Conservation (phyloP, 2,888 invertebrate species). For the Apomyelois bistriatella region DNA sequence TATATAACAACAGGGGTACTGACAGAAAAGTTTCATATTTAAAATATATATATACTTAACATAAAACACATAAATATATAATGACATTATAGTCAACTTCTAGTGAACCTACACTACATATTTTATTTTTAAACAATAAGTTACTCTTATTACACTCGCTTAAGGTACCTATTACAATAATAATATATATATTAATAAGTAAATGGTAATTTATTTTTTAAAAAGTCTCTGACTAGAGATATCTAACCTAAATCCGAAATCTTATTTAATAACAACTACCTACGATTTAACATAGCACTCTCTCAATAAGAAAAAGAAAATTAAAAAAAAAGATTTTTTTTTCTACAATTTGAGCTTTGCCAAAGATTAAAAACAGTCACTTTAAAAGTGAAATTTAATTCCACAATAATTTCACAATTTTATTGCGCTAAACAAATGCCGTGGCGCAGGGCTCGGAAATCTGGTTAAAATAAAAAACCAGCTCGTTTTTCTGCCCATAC, state of each 20-base stretch:
- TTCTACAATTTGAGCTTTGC: constrained; percentile 73
- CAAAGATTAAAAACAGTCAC: constrained; percentile 53
- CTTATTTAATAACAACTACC: constrained; percentile 55
- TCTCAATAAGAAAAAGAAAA: constrained; percentile 55
- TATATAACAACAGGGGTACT: constrained; percentile 54
- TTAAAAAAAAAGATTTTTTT: constrained; percentile 39
- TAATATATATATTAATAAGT: constrained; percentile 64
- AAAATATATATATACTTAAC: constrained; percentile 17
- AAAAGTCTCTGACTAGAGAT: constrained; percentile 78
- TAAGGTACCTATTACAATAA: constrained; percentile 65
- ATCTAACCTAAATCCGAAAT: constrained; percentile 67
- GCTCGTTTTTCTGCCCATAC: no score
- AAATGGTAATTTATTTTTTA: constrained; percentile 74
- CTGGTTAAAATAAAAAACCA: no score
- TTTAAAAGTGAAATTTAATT: constrained; percentile 68
- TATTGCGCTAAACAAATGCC: constrained; percentile 27
- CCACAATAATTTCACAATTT: constrained; percentile 42
- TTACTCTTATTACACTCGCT: constrained; percentile 66
- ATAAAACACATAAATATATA: constrained; percentile 33
- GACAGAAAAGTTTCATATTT: constrained; percentile 72
- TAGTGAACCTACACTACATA: constrained; percentile 44
- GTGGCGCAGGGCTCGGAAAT: no score
- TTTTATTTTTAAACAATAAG: constrained; percentile 61
- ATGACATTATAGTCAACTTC: constrained; percentile 57
- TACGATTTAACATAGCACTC: constrained; percentile 70